A percentile compares a stretch with the other conserved stretches of the same genome.
phyloP scores from a whole-genome alignment of 2,888 invertebrate species.

The Coremacera marginata region DNA sequence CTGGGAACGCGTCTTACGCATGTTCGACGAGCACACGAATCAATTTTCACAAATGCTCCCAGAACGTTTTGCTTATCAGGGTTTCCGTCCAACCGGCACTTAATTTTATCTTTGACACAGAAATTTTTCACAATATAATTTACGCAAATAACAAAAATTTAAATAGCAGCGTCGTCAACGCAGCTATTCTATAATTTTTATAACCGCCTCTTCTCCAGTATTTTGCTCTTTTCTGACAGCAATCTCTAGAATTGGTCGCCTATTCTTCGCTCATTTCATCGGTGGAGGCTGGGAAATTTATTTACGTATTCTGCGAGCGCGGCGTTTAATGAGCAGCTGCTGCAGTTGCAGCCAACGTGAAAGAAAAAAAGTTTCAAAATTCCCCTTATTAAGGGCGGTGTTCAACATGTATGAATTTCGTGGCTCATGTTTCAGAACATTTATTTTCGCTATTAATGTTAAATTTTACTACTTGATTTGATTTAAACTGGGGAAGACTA shows the following conservation, averaged over 20 bases:
- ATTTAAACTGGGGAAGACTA: too few relatives aligned
- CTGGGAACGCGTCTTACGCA: slow-evolving; percentile 69
- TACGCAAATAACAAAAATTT: slow-evolving; percentile 1
- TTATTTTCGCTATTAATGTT: too few relatives aligned
- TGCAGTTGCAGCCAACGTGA: slow-evolving; percentile 36
- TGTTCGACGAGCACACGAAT: slow-evolving; percentile 41
- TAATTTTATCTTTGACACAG: neutral
- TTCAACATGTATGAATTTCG: neutral
- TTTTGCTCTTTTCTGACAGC: slow-evolving; percentile 12
- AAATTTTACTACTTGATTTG: too few relatives aligned
- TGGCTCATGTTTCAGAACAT: too few relatives aligned
- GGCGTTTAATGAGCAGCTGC: slow-evolving; percentile 44
- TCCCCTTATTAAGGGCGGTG: slow-evolving; percentile 40
- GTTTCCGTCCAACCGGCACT: neutral
- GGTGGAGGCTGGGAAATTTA: neutral
- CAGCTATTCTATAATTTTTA: slow-evolving; percentile 11
- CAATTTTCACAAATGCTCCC: slow-evolving; percentile 1
- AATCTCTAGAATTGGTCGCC: neutral
- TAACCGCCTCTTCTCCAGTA: neutral
- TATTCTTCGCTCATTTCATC: slow-evolving; percentile 3
- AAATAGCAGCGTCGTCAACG: neutral
- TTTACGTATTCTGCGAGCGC: neutral
- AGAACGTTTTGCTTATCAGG: neutral
- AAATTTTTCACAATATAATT: slow-evolving; percentile 9
- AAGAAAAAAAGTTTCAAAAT: slow-evolving; percentile 8